Evolutionary conservation across 2,888 invertebrate genomes (phyloP).

Genomic region (Tubulanus polymorphus): DNA sequence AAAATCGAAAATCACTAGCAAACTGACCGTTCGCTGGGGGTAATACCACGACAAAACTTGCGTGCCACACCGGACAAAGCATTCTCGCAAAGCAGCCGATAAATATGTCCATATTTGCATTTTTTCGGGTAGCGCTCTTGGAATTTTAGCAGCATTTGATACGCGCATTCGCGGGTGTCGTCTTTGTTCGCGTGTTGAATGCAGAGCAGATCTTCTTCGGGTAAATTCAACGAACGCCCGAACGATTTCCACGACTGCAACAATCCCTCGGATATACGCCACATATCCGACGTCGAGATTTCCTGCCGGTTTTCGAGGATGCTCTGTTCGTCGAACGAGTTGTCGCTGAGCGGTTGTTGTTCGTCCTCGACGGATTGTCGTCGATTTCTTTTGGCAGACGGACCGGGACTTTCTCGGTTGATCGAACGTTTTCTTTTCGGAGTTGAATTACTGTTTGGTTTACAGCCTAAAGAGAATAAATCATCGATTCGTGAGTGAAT

Average conservation of each 20-base stretch:
- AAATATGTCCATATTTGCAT: conserved; percentile 31
- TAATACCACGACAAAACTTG: conserved; percentile 11
- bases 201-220: conserved; percentile 25
- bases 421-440: neutral
- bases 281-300: conserved; percentile 27
- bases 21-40: no score
- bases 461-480: no score
- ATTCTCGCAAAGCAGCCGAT: conserved; percentile 27
- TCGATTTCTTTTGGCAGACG: neutral
- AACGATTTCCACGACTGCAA: conserved; percentile 28
- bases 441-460: neutral
- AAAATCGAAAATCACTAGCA: no score
- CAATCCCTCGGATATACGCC: conserved; percentile 28
- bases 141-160: conserved; percentile 38
- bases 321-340: neutral
- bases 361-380: neutral
- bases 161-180: conserved; percentile 34
- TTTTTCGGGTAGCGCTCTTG: conserved; percentile 26
- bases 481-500: no score
- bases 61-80: conserved; percentile 29
- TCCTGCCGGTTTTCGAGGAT: conserved; percentile 8
- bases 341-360: neutral
- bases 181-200: conserved; percentile 26
- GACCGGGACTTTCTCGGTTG: neutral
- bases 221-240: conserved; percentile 28